Evolutionary conservation across 2,797 vertebrate species (phyloP).

Genomic region (Artibeus jamaicensis): DNA sequence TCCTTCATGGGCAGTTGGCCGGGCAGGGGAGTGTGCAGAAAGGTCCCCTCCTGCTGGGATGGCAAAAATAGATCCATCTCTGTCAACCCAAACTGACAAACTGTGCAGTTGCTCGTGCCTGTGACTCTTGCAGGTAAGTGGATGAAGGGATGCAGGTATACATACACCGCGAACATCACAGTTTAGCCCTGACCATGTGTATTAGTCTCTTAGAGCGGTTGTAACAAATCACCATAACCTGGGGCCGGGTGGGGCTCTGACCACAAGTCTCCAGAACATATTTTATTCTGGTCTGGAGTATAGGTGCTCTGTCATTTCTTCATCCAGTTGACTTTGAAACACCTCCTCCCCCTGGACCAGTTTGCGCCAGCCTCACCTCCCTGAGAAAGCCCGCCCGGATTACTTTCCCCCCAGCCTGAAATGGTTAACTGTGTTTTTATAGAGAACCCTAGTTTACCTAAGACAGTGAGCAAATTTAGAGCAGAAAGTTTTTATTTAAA

Average conservation of each 20-base stretch:
- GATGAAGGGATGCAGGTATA: no score
- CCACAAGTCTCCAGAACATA: background rate
- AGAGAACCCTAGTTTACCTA: background rate
- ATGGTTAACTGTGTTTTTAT: background rate
- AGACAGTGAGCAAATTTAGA: background rate
- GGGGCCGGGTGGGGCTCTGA: no score
- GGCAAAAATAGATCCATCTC: conserved; percentile 42
- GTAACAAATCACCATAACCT: no score
- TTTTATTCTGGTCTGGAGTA: background rate
- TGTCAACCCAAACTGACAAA: conserved; percentile 6
- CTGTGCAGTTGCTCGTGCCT: background rate
- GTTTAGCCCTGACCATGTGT: no score
- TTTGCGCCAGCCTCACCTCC: background rate
- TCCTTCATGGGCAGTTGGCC: conserved; percentile 26
- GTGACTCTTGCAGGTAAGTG: no score
- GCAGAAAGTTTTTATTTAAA: background rate
- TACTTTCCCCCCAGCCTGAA: background rate
- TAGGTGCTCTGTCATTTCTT: background rate
- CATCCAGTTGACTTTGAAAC: background rate
- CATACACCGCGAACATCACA: fast-evolving
- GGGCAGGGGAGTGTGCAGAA: background rate
- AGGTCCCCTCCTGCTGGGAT: background rate
- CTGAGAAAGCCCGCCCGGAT: background rate
- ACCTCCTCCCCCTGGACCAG: background rate
- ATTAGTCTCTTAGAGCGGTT: no score